Conservation (phyloP, 2,797 vertebrate species). For the Sebastes diaconus region DNA sequence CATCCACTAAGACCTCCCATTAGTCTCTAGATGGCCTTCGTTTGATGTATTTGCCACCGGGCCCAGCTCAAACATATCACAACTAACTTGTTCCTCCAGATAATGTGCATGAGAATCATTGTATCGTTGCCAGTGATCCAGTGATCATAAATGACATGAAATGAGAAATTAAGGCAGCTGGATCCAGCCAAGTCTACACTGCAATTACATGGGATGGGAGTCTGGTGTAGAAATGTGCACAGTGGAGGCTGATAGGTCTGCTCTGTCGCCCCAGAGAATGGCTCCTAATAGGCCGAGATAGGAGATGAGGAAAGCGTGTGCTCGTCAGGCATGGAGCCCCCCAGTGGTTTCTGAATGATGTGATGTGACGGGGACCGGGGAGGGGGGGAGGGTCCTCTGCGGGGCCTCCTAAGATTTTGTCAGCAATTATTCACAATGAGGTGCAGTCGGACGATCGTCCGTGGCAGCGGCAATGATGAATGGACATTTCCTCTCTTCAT, state of each 20-base stretch:
- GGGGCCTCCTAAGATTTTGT: slow-evolving; percentile 49
- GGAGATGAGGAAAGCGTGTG: slow-evolving; percentile 45
- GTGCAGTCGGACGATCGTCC: slow-evolving; percentile 26
- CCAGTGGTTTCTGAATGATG: slow-evolving; percentile 57
- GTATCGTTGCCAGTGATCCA: background rate
- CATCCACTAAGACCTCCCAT: slow-evolving; percentile 20
- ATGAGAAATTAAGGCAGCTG: slow-evolving; percentile 16
- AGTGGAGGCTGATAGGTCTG: slow-evolving; percentile 29
- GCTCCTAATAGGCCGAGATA: slow-evolving; percentile 60
- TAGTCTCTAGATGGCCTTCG: slow-evolving; percentile 16
- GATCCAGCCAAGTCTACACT: slow-evolving; percentile 8
- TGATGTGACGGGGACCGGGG: slow-evolving; percentile 46
- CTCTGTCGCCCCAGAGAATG: slow-evolving; percentile 46
- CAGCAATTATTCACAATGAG: slow-evolving; percentile 69
- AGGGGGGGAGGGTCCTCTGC: background rate
- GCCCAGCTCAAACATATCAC: background rate
- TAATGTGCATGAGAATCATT: slow-evolving; percentile 13
- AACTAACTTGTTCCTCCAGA: slow-evolving; percentile 1
- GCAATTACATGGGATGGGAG: slow-evolving; percentile 28
- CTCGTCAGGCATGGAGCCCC: slow-evolving; percentile 36
- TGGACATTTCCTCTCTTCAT: slow-evolving; percentile 39
- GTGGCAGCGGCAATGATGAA: slow-evolving; percentile 37
- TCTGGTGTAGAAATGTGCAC: slow-evolving; percentile 19
- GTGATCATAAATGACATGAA: slow-evolving; percentile 26
- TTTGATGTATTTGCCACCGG: slow-evolving; percentile 22